Evolutionary conservation across 2,888 invertebrate species (phyloP), one percentile per base, ranked within the genome.

Genomic region (Agrotis puta): DNA sequence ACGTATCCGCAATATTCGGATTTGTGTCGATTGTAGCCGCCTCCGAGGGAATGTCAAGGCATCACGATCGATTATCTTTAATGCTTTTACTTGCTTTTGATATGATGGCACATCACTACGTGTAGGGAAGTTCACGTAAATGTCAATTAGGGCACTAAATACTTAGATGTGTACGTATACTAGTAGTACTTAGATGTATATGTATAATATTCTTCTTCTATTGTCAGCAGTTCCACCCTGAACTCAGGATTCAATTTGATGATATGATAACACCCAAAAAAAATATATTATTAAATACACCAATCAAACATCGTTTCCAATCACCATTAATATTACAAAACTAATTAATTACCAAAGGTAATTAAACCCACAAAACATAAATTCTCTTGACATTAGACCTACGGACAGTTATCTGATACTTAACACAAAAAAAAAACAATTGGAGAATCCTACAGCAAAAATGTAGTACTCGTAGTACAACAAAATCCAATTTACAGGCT

Each of bases 1-100:
- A 92, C 86, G 89, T 88, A 88, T 87, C 85, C 87, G 85, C 90
- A 88, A 88, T 87, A 88, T 89, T 87, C 85, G 88, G 85, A 88
- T 88, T 87, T 89, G 89, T 88, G 88, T 86, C 84, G 86, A 87
- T 87, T 89, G 87, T 88, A 83, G 72, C 87, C 79, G 82, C 86
- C 82, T 85, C 82, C 81, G 83, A 70, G 79, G 76, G 83, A 84
- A 86, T 85, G 86, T 82, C 79, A 77, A 72, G 78, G 74, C 69
- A 84, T 78, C 85, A 86, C 85, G 86, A 84, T 79, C 79, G 71
- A 83, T 83, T 83, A 75, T 70, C 67, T 80, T 73, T 73, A 73
- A 81, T 70, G 72, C 69, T 70, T 39, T 70, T 85, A 77, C 72
- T 62, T 65, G 51, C 71, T 77, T 58, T 71, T 68, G 58, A 65